Evolutionary conservation across 2,113 vertebrate species (phyloP).

Genomic region (Tursiops truncatus): DNA sequence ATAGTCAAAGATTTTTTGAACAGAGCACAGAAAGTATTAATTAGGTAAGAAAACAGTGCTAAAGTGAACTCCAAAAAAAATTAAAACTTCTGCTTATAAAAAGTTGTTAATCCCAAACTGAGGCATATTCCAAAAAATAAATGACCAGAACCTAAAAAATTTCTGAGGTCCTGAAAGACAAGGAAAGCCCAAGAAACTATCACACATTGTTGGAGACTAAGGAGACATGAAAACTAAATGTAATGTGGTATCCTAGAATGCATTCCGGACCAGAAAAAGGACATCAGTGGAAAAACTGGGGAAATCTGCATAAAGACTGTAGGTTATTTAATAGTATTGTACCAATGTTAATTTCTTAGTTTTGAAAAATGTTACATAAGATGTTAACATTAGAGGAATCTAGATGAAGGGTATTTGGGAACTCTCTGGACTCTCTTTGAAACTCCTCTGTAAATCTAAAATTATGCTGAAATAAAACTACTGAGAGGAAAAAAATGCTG

Average conservation of each 20-base stretch:
- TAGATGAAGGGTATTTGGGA: not conserved
- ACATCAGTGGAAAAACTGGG: not conserved
- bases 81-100: not conserved
- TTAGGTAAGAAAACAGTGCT: not conserved
- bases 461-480: conserved; percentile 47
- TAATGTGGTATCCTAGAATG: not conserved
- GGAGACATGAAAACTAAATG: not conserved
- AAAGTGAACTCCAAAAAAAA: not conserved
- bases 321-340: not conserved
- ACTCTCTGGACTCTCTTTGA: conserved; percentile 2
- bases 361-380: conserved; percentile 23
- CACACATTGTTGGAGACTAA: not conserved
- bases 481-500: not conserved
- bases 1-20: not conserved
- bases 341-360: not conserved
- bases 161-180: not conserved
- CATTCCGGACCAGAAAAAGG: not conserved
- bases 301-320: not conserved
- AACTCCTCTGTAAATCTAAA: conserved; percentile 41
- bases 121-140: not conserved
- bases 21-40: not conserved
- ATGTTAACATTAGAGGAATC: not conserved
- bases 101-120: not conserved
- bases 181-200: not conserved
- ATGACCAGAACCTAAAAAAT: not conserved